Base-by-base conservation (phyloP, 2,113 vertebrate genomes). In the Psittacus erithacus region DNA sequence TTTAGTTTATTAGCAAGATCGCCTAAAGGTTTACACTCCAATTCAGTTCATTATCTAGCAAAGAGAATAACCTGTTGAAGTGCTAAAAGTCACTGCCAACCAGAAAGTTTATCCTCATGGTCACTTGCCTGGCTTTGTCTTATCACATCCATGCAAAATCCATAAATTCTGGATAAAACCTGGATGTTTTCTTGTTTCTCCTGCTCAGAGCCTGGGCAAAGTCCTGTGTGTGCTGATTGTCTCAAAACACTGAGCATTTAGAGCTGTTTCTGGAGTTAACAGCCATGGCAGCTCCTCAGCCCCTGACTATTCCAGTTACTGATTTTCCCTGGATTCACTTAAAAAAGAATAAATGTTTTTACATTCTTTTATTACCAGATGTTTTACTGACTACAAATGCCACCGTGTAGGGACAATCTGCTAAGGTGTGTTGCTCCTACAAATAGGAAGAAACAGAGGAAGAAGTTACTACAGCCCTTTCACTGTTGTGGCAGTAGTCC, bases 231-330 rank as follows among this genome's bases (percentile, higher is more conserved):
- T 60, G 31, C 23, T 57, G 35, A 35, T 38, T 64, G 13, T 35
- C 29, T 33, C 44, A 49, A 75, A 82, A 78, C 38, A 77, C 3
- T 47, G 35, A 44, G 27, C 59, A 80, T 71, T 50, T 49, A 53
- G 9, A 43, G 18, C 62, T 63, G 11, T 82, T 71, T 44, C 29
- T 55, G 27, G 12, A 73, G 25, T 11, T 73, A 64, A 60, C 0
- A 7, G 35, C 39, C 23, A 9, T 1, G 0, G 20, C 3, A 17
- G 17, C 4, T 59, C 52, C 14, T 44, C 8, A 17, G 28, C 44
- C 46, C 18, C 31, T 50, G 43, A 60, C 47, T 81, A 47, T 28
- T 82, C 23, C 53, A 29, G 20, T 29, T 67, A 41, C 33, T 75
- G 50, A 57, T 70, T 82, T 82, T 70, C 17, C 38, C 60, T 62